Evolutionary conservation across 2,888 invertebrate species (phyloP), one percentile per base, ranked within the genome.

Genomic region (Drosophila nigricruria): DNA sequence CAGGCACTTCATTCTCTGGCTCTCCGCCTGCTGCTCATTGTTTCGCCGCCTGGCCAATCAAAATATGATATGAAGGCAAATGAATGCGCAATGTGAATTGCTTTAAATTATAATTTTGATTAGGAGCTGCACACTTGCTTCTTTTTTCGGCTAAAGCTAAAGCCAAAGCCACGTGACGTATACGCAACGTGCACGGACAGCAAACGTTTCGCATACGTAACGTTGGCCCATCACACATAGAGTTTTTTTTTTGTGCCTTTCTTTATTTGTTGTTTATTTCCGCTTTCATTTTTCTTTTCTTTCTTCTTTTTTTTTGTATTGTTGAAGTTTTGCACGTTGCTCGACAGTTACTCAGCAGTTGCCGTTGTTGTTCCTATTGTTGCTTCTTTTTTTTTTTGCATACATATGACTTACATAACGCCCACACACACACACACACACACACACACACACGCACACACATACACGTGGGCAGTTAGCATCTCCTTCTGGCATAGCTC

Each of bases 101-200:
- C 49, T 66, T 73, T 23, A 49, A 66, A 67, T 34, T 45, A 52
- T 54, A 57, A 53, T 65, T 77, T 73, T 59, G 73, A 65, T 66
- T 63, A 66, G 61, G 57, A 45, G 53, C 53, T 57, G 78, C 78
- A 73, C 47, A 72, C 34, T 45, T 56, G 43, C 42, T 38, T 30
- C 6, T 30, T 30, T 30, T 30, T 30, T 30, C 0, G 43, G 43
- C 43, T 23, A 25, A 16, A 42, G 64, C 56, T 43, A 14, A 40
- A 52, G 30, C 60, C 18, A 53, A 50, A 56, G 27, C 64, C 68
- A 84, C 84, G 78, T 87, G 81, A 70, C 83, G 89, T 86, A 88
- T 88, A 77, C 82, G 83, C 74, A 85, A 85, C 66, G 67, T 71
- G 57, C 45, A 54, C 34, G 47, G 47, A 16, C 42, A 57, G 42